Conservation (phyloP, 2,888 invertebrate genomes). For the Mechanitis mazaeus region DNA sequence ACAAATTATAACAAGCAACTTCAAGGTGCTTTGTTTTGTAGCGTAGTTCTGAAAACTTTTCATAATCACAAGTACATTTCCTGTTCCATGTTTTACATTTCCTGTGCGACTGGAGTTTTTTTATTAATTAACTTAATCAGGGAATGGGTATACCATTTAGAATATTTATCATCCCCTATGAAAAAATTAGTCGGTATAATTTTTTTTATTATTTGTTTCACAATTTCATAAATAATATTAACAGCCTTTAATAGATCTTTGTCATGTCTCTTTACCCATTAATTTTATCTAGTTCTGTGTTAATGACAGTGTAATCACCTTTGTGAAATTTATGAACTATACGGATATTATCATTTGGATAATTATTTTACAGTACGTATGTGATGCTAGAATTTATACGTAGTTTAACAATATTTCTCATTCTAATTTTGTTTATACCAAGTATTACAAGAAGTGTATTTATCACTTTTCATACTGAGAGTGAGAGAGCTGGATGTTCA, state of each 20-base stretch:
- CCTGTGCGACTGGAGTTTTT: background rate
- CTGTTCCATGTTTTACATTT: slow-evolving; percentile 1
- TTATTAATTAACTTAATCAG: slow-evolving; percentile 8
- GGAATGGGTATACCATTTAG: slow-evolving; percentile 1
- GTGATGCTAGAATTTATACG: too few relatives aligned
- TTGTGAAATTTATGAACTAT: slow-evolving; percentile 7
- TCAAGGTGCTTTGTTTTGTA: background rate
- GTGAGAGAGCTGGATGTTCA: too few relatives aligned
- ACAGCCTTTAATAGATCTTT: slow-evolving; percentile 7
- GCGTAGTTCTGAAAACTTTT: background rate
- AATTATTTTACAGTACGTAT: too few relatives aligned
- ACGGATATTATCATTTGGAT: too few relatives aligned
- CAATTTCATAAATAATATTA: slow-evolving; percentile 8
- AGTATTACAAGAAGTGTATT: too few relatives aligned
- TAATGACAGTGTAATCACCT: slow-evolving; percentile 7
- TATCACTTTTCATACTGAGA: too few relatives aligned
- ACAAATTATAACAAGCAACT: background rate
- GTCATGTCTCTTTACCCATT: slow-evolving; percentile 8
- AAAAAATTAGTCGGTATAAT: slow-evolving; percentile 6
- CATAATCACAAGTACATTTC: slow-evolving; percentile 1
- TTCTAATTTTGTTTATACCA: too few relatives aligned
- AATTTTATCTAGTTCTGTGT: slow-evolving; percentile 7
- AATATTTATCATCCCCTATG: slow-evolving; percentile 6
- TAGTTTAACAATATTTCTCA: too few relatives aligned
- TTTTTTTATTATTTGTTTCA: slow-evolving; percentile 3